Evolutionary conservation across 2,113 vertebrate species (phyloP).

Genomic region (Syngnathus floridae): DNA sequence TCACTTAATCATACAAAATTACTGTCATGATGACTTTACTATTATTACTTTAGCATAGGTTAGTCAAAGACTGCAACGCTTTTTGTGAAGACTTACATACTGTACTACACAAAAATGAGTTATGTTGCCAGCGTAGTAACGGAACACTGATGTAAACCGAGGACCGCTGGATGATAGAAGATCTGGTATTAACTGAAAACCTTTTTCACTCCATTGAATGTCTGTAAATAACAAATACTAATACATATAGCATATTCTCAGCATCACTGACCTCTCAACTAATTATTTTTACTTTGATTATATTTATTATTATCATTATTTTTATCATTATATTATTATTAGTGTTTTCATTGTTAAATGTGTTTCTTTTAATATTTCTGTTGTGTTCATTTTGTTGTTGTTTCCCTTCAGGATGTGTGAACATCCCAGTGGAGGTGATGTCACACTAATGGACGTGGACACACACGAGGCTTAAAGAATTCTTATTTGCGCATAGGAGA

Average conservation of each 20-base stretch:
- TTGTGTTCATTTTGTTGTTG: conserved; percentile 69
- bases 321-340: too few species aligned
- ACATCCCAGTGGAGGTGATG: conserved; percentile 84
- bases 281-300: conserved; percentile 11
- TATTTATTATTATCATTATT: too few species aligned
- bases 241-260: conserved; percentile 2
- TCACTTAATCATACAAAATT: too few species aligned
- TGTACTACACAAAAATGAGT: not conserved
- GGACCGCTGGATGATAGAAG: not conserved
- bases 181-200: conserved; percentile 3
- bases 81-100: not conserved
- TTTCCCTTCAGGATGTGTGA: conserved; percentile 96
- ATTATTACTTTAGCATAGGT: not conserved
- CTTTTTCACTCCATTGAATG: conserved; percentile 25
- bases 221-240: not conserved
- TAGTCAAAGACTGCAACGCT: not conserved
- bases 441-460: conserved; percentile 56
- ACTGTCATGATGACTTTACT: not conserved
- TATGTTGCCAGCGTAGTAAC: not conserved
- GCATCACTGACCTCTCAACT: conserved; percentile 16
- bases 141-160: not conserved
- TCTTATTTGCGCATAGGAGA: conserved; percentile 4
- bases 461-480: conserved; percentile 42
- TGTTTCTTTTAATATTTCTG: conserved; percentile 30
- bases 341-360: not conserved